Conservation (phyloP, 2,113 vertebrate species). For the Dendropsophus ebraccatus region DNA sequence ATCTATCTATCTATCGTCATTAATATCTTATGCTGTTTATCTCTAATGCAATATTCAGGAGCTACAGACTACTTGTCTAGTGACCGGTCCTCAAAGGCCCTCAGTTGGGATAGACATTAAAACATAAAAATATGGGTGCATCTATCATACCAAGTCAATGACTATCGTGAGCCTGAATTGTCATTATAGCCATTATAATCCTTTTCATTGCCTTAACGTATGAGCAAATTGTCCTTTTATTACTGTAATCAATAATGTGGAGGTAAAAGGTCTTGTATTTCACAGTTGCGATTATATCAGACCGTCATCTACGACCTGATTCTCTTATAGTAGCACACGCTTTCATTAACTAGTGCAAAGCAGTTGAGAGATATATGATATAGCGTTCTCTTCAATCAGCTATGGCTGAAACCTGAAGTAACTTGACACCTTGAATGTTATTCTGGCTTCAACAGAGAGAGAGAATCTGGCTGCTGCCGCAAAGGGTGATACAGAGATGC, state of each 20-base stretch:
- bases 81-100: no score
- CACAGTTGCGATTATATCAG: background rate
- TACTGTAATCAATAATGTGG: background rate
- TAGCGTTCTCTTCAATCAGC: background rate
- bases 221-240: background rate
- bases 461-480: background rate
- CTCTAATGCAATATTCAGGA: background rate
- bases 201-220: background rate
- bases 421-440: background rate
- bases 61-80: background rate
- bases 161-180: background rate
- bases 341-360: background rate
- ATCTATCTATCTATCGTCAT: background rate
- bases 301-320: background rate
- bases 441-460: background rate
- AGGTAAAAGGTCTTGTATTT: background rate
- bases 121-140: background rate
- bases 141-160: background rate
- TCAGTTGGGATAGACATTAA: no score
- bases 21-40: no score
- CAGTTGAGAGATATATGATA: background rate
- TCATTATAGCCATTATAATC: background rate
- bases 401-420: background rate
- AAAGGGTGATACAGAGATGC: background rate
- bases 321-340: background rate